phyloP scores from a whole-genome alignment of 2,797 vertebrate species.

The Callimico goeldii region DNA sequence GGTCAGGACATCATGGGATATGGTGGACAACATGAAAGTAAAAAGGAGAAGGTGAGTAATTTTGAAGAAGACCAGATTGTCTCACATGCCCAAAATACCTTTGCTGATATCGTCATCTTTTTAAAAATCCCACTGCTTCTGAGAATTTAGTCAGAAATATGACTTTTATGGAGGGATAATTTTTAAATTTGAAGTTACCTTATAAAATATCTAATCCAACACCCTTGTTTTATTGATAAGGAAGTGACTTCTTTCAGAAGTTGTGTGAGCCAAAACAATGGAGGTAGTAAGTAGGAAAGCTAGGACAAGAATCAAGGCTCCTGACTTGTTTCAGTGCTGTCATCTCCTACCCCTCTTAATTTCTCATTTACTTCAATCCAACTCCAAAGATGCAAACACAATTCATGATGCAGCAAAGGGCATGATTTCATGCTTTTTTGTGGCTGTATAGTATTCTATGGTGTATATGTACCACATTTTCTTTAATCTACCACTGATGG shows the following conservation, averaged over 20 bases:
- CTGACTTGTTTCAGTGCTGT: neutral
- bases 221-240: neutral
- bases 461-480: neutral
- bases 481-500: neutral
- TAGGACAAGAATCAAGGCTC: neutral
- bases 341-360: neutral
- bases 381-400: constrained; percentile 31
- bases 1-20: neutral
- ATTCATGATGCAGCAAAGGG: neutral
- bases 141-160: neutral
- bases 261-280: constrained; percentile 4
- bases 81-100: neutral
- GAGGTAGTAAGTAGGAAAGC: neutral
- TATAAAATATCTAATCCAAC: constrained; percentile 11
- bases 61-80: neutral
- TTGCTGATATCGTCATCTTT: constrained; percentile 27
- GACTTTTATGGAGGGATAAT: neutral
- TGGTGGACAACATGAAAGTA: neutral
- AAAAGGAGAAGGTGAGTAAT: neutral
- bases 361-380: neutral
- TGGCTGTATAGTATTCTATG: neutral
- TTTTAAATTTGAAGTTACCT: neutral
- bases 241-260: neutral
- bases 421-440: neutral
- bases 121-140: neutral